A percentile compares a stretch with the other conserved stretches of the same genome.
phyloP scores from a whole-genome alignment of 2,888 invertebrate genomes.

The Hypercompe scribonia region DNA sequence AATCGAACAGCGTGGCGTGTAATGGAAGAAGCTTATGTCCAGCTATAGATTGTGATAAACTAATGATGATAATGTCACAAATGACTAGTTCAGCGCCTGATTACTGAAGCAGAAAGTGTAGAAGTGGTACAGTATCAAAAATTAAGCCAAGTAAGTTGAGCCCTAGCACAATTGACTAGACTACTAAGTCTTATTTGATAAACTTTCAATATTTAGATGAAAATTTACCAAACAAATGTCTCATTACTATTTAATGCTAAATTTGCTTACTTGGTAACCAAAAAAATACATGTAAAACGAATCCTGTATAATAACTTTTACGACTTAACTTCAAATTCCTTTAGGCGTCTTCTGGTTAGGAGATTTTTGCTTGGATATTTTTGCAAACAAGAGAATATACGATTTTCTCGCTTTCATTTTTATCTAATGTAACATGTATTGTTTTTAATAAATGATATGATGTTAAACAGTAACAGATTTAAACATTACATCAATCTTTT shows the following conservation, averaged over 20 bases:
- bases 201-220: background rate
- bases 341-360: constrained; percentile 1
- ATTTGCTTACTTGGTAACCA: constrained; percentile 1
- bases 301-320: constrained; percentile 14
- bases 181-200: background rate
- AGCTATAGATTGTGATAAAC: too few relatives aligned
- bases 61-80: too few relatives aligned
- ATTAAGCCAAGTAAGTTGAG: too few relatives aligned
- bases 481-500: background rate
- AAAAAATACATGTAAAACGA: constrained; percentile 9
- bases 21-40: too few relatives aligned
- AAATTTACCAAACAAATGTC: background rate
- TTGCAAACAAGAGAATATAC: constrained; percentile 14
- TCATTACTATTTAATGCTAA: background rate
- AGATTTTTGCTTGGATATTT: constrained; percentile 8
- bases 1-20: too few relatives aligned
- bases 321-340: constrained; percentile 17
- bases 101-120: too few relatives aligned
- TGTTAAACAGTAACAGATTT: background rate
- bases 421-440: background rate
- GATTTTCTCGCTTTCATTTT: background rate
- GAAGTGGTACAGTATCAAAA: too few relatives aligned
- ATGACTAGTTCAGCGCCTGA: too few relatives aligned
- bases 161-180: background rate
- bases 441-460: background rate